Evolutionary conservation across 1,140 invertebrate species (phyloP).

Genomic region (Drosophila lacteicornis): DNA sequence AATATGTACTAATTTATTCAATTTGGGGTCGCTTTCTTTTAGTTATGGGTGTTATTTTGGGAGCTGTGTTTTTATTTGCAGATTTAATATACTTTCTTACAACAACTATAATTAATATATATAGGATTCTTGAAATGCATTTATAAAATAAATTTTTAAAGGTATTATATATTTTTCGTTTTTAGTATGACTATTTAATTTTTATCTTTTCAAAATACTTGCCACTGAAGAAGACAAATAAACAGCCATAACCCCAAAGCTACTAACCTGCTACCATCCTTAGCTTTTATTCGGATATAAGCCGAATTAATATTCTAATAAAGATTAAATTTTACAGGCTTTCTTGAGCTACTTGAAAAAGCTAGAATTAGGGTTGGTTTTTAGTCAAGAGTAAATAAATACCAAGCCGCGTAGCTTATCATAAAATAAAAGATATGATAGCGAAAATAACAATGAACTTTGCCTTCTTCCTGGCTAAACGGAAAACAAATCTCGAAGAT

Average conservation of each 20-base stretch:
- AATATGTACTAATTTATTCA: constrained; percentile 16
- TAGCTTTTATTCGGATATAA: not conserved
- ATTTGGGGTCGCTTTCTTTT: constrained; percentile 48
- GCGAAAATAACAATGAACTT: not conserved
- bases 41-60: constrained; percentile 1
- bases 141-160: too few relatives aligned
- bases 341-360: too few relatives aligned
- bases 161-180: too few relatives aligned
- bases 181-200: too few relatives aligned
- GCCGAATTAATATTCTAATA: not conserved
- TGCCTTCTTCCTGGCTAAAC: not conserved
- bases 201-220: not conserved
- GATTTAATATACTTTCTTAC: not conserved
- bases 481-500: not conserved
- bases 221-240: not conserved
- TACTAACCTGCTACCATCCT: constrained; percentile 4
- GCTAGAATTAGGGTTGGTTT: not conserved
- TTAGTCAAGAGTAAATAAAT: not conserved
- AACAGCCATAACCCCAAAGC: constrained; percentile 13
- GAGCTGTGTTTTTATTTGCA: not conserved
- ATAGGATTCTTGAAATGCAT: too few relatives aligned
- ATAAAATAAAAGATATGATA: constrained; percentile 12
- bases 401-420: not conserved
- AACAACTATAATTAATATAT: too few relatives aligned
- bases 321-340: not conserved